Base-by-base conservation (phyloP, 2,797 vertebrate genomes). In the Neosilurus mollespiculum region DNA sequence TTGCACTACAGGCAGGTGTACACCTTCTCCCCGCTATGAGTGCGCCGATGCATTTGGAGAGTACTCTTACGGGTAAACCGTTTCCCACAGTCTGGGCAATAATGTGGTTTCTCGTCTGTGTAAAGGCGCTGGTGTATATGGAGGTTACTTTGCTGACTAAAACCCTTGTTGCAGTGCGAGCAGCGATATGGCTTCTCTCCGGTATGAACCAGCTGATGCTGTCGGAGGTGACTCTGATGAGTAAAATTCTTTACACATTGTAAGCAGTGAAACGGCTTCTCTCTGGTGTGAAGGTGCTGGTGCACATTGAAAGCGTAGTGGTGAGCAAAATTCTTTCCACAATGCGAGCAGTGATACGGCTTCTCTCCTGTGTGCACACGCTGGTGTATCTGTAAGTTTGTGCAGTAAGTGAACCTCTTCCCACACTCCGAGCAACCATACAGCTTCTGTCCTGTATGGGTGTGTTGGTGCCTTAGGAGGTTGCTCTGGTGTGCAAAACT, bases 401-500 rank as follows among this genome's bases (percentile, higher is more conserved):
- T 73, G 24, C 56, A 51, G 71, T 73, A 73, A 2, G 71, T 56
- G 14, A 73, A 54, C 26, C 15, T 73, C n/a, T 73, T 73, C 0
- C 51, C 56, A 8, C 75, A 77, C 18, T 61, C 75, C 12, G 58
- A 43, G 7, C 56, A 61, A 9, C 0, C 20, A 2, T 61, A 43
- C 6, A 30, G 56, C 34, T 61, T 77, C 75, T 77, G 20, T 37
- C 20, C 58, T 0, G 75, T 77, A 11, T 77, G 56, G 61, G 43
- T 16, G 22, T 61, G 56, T 22, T 76, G 73, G 54, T 76, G 73
- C 20, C 54, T 7, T 3, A 43, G 18, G 75, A 61, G 71, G 22
- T 73, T 73, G 51, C 71, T 54, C n/a, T 73, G 71, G 71, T 73
- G 71, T 18, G 71, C 71, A 4, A 73, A 73, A 73, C 51, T 54